Conservation (phyloP, 2,888 invertebrate genomes). For the Parnassius glacialis region DNA sequence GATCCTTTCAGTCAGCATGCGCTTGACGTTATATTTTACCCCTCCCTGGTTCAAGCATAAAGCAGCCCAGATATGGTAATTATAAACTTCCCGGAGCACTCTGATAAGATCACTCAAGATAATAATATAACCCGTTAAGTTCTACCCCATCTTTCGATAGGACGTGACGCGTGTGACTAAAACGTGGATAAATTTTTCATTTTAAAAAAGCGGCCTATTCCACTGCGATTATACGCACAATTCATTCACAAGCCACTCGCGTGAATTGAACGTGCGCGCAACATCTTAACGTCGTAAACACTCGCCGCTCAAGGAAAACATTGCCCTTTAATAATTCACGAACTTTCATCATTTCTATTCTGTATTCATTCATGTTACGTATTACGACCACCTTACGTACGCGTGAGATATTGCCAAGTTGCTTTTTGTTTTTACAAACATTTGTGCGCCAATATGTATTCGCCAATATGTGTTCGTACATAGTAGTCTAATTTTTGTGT, state of each 20-base stretch:
- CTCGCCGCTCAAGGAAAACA: slow-evolving; percentile 5
- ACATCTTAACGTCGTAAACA: slow-evolving; percentile 13
- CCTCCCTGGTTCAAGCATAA: too few species aligned
- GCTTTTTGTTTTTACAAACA: neutral
- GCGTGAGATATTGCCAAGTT: slow-evolving; percentile 3
- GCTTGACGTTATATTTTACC: too few species aligned
- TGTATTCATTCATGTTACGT: slow-evolving; percentile 30
- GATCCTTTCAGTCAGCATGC: too few species aligned
- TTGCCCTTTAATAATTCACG: slow-evolving; percentile 27
- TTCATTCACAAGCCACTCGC: slow-evolving; percentile 4
- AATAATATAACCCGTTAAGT: too few species aligned
- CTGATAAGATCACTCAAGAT: too few species aligned
- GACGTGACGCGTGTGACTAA: too few species aligned
- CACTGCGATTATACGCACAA: neutral
- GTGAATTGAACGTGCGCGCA: slow-evolving; percentile 13
- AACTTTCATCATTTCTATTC: slow-evolving; percentile 30
- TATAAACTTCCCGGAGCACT: too few species aligned
- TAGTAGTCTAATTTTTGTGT: neutral
- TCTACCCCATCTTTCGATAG: too few species aligned
- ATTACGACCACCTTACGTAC: slow-evolving; percentile 14
- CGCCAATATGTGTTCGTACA: neutral
- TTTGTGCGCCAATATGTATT: neutral
- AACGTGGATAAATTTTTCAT: too few species aligned
- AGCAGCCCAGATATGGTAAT: too few species aligned
- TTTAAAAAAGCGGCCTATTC: neutral